phyloP scores from a whole-genome alignment of 1,140 invertebrate species.

The Meloidogyne floridensis region DNA sequence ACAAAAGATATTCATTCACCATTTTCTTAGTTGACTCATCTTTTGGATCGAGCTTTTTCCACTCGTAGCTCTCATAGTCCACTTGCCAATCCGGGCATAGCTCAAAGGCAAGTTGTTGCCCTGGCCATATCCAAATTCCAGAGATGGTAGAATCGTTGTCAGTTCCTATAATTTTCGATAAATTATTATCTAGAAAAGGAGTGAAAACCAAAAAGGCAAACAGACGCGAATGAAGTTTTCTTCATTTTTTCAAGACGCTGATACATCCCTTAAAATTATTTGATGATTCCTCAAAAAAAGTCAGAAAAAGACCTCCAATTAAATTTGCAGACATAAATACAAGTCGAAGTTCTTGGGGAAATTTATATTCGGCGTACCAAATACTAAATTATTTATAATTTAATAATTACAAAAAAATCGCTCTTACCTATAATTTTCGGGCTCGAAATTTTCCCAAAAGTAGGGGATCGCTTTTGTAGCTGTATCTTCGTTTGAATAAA shows the following conservation, averaged over 20 bases:
- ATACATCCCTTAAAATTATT: conserved; percentile 84
- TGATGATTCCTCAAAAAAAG: conserved; percentile 40
- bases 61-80: conserved; percentile 95
- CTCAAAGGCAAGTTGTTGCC: conserved; percentile 86
- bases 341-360: conserved; percentile 84
- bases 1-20: conserved; percentile 88
- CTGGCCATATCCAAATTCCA: conserved; percentile 94
- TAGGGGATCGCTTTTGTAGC: conserved; percentile 84
- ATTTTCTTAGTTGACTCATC: conserved; percentile 83
- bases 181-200: neutral
- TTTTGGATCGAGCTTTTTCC: conserved; percentile 88
- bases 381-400: conserved; percentile 10
- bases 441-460: conserved; percentile 98
- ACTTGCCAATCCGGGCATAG: conserved; percentile 74
- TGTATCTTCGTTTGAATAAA: conserved; percentile 95
- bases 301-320: conserved; percentile 75
- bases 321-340: conserved; percentile 95
- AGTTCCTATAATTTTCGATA: conserved; percentile 68
- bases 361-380: conserved; percentile 81
- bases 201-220: conserved; percentile 78
- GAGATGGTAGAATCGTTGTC: conserved; percentile 90
- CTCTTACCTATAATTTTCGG: conserved; percentile 81
- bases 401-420: neutral
- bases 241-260: conserved; percentile 96
- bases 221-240: conserved; percentile 90